Evolutionary conservation across 2,113 vertebrate species (phyloP).

Genomic region (Eptesicus fuscus): DNA sequence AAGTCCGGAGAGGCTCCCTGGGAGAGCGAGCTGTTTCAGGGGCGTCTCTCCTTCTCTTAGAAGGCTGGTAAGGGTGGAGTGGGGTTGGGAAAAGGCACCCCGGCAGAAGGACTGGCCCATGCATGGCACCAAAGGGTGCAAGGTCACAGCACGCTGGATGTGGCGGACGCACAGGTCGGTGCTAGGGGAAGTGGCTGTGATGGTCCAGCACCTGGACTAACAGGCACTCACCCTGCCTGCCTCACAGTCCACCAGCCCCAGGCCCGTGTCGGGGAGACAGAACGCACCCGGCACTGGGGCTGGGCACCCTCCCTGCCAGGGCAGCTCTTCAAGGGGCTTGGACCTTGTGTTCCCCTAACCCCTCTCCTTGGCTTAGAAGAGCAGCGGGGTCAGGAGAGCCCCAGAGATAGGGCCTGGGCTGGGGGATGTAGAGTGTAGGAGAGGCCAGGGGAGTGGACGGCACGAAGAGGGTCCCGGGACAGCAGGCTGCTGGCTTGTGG

Average conservation of each 20-base stretch:
- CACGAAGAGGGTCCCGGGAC: neutral
- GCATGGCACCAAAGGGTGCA: fast-evolving
- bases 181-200: fast-evolving
- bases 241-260: neutral
- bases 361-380: neutral
- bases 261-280: neutral
- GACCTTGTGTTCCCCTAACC: neutral
- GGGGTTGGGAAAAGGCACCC: neutral
- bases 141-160: neutral
- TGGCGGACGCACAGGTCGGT: neutral
- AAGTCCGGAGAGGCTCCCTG: neutral
- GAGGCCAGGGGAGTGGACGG: neutral
- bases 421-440: too few relatives aligned
- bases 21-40: fast-evolving
- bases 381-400: neutral
- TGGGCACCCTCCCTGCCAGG: fast-evolving
- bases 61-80: neutral
- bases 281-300: neutral
- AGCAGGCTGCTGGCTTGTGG: neutral
- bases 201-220: neutral
- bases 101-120: neutral
- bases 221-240: neutral
- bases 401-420: neutral
- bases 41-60: neutral
- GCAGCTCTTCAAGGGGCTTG: neutral